Evolutionary conservation across 2,888 invertebrate species (phyloP).

Genomic region (Ophion obscuratus): DNA sequence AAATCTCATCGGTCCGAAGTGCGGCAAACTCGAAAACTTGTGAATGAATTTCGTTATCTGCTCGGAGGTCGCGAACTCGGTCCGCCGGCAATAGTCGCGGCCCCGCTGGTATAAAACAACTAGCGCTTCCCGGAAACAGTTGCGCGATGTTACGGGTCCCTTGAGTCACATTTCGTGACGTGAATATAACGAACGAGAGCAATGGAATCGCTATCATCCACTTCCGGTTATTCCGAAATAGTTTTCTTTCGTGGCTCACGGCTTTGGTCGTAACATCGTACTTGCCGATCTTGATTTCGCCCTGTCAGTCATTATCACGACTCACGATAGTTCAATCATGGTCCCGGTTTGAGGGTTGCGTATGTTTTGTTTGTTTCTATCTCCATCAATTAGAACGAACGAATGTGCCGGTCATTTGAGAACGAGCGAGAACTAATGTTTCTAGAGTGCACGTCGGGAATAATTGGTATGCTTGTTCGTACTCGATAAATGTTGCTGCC

Average conservation of each 20-base stretch:
- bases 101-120: not conserved
- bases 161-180: slow-evolving; percentile 5
- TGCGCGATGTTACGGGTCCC: slow-evolving; percentile 21
- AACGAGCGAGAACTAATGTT: too few relatives aligned
- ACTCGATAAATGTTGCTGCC: too few relatives aligned
- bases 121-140: slow-evolving; percentile 44
- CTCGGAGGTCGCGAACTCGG: slow-evolving; percentile 74
- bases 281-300: too few relatives aligned
- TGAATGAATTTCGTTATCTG: slow-evolving; percentile 81
- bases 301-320: too few relatives aligned
- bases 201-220: slow-evolving; percentile 25
- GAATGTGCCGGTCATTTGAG: too few relatives aligned
- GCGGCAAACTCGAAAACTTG: slow-evolving; percentile 64
- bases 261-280: too few relatives aligned
- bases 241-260: too few relatives aligned
- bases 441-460: too few relatives aligned
- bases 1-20: slow-evolving; percentile 10
- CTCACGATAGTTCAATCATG: too few relatives aligned
- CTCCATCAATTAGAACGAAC: too few relatives aligned
- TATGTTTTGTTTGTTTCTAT: too few relatives aligned
- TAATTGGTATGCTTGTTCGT: too few relatives aligned
- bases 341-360: slow-evolving; percentile 3
- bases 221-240: not conserved
- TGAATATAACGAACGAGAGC: not conserved
- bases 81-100: slow-evolving; percentile 21